phyloP scores from a whole-genome alignment of 2,113 vertebrate genomes.

The Pelobates fuscus region DNA sequence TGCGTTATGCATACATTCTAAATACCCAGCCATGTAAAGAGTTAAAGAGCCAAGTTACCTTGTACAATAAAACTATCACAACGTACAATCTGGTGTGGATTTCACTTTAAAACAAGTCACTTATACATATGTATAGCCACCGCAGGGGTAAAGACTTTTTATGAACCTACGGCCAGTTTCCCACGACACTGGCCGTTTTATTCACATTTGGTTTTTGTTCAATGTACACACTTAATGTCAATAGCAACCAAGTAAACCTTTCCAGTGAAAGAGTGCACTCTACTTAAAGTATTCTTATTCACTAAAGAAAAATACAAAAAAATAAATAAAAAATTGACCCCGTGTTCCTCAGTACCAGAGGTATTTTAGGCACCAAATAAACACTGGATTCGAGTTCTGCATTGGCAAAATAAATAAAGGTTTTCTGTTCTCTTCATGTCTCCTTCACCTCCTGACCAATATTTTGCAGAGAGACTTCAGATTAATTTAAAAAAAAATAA shows the following conservation, averaged over 20 bases:
- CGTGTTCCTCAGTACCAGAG: slow-evolving; percentile 18
- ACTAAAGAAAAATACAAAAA: slow-evolving; percentile 16
- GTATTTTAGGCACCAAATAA: slow-evolving; percentile 38
- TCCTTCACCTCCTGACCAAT: slow-evolving; percentile 38
- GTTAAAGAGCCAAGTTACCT: too few relatives aligned
- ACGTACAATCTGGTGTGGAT: background rate
- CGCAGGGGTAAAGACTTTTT: slow-evolving; percentile 19
- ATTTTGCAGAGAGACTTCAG: slow-evolving; percentile 16
- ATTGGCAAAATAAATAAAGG: slow-evolving; percentile 46
- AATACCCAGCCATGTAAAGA: too few relatives aligned
- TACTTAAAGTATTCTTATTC: slow-evolving; percentile 20
- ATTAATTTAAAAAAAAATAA: slow-evolving; percentile 1
- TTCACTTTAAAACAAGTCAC: background rate
- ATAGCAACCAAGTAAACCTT: slow-evolving; percentile 13
- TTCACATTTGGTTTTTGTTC: slow-evolving; percentile 9
- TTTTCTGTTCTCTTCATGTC: slow-evolving; percentile 40
- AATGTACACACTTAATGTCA: slow-evolving; percentile 14
- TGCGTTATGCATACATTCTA: too few relatives aligned
- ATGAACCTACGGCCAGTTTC: slow-evolving; percentile 11
- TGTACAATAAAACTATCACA: too few relatives aligned
- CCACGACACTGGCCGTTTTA: slow-evolving; percentile 18
- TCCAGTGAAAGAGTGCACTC: slow-evolving; percentile 5
- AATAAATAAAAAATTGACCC: slow-evolving; percentile 28
- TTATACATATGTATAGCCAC: background rate
- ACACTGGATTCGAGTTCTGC: slow-evolving; percentile 27